phyloP scores from a whole-genome alignment of 2,888 invertebrate genomes.

The Pseudeuparius sepicola region DNA sequence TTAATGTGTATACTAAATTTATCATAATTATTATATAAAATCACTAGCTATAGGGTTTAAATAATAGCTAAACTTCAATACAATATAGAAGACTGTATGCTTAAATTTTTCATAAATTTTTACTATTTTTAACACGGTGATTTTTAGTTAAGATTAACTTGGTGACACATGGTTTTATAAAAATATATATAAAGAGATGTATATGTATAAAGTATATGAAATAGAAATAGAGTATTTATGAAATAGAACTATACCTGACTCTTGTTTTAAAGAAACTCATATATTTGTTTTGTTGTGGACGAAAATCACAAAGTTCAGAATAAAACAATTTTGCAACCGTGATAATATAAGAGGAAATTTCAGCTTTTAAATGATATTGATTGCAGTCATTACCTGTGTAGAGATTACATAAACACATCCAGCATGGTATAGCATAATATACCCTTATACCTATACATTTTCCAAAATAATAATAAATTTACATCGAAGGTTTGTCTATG shows the following conservation, averaged over 20 bases:
- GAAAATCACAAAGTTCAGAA: no score
- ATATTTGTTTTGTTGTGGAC: no score
- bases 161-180: constrained; percentile 42
- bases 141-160: constrained; percentile 37
- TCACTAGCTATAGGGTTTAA: constrained; percentile 34
- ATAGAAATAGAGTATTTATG: constrained; percentile 39
- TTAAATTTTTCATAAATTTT: constrained; percentile 29
- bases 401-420: no score
- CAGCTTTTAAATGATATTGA: no score
- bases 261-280: constrained; percentile 31
- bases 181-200: constrained; percentile 40
- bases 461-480: no score
- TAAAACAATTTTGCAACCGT: no score
- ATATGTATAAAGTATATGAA: constrained; percentile 42
- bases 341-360: no score
- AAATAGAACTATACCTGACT: constrained; percentile 39
- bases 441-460: no score
- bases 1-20: constrained; percentile 28
- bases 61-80: constrained; percentile 30
- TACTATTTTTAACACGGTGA: constrained; percentile 29
- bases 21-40: constrained; percentile 22
- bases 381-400: no score
- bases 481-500: no score
- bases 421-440: no score
- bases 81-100: constrained; percentile 38